phyloP scores from a whole-genome alignment of 2,113 vertebrate genomes.

The Todiramphus saurophagus region DNA sequence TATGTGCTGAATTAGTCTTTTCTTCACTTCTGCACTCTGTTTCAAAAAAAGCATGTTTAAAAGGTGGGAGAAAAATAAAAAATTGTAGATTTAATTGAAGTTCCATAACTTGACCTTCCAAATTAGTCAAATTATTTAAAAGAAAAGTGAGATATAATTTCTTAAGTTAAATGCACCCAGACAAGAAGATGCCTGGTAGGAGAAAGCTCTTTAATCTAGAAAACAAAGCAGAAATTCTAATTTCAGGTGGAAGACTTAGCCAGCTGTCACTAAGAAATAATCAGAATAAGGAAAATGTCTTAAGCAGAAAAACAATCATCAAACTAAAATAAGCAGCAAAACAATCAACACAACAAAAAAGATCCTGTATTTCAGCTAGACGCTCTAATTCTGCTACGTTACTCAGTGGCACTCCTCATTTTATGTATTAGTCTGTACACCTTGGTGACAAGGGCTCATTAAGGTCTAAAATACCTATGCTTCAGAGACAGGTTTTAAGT shows the following conservation, averaged over 20 bases:
- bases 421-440: accelerated
- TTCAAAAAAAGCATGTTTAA: background rate
- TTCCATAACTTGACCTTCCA: background rate
- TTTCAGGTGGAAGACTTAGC: background rate
- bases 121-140: background rate
- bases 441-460: background rate
- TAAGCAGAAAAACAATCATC: background rate
- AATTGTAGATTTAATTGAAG: background rate
- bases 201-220: background rate
- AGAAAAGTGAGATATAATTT: accelerated
- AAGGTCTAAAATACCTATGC: background rate
- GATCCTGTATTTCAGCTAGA: background rate
- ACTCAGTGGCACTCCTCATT: background rate
- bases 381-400: background rate
- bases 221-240: background rate
- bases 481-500: background rate
- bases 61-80: background rate
- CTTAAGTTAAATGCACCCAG: background rate
- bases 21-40: background rate
- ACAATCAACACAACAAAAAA: background rate
- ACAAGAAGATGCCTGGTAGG: background rate
- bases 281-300: background rate
- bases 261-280: background rate
- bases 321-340: background rate
- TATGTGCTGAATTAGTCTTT: background rate